phyloP scores from a whole-genome alignment of 2,113 vertebrate species.

The Oceanites oceanicus region DNA sequence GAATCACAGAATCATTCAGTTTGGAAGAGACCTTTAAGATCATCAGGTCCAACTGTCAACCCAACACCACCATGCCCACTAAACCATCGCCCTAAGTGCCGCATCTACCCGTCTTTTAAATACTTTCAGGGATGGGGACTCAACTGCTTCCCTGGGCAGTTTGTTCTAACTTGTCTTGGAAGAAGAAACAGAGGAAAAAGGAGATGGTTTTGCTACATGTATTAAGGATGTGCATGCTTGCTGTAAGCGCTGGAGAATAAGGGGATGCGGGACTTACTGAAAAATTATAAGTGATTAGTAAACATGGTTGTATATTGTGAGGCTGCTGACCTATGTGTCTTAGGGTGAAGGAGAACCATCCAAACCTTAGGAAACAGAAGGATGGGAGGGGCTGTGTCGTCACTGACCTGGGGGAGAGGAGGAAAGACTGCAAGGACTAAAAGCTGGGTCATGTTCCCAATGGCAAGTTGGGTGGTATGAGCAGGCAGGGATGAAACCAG shows the following conservation, averaged over 20 bases:
- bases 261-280: not conserved
- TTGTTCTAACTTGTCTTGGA: not conserved
- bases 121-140: too few relatives aligned
- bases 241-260: fast-evolving
- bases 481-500: not conserved
- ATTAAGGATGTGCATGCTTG: not conserved
- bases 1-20: too few relatives aligned
- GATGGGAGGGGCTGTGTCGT: not conserved
- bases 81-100: too few relatives aligned
- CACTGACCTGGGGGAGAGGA: not conserved
- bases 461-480: fast-evolving
- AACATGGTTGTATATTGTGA: not conserved
- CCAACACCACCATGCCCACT: too few relatives aligned
- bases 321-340: not conserved
- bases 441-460: not conserved
- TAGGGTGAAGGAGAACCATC: not conserved
- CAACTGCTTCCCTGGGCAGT: too few relatives aligned
- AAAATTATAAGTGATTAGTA: not conserved
- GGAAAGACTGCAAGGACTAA: not conserved
- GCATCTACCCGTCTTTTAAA: too few relatives aligned
- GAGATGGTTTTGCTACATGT: not conserved
- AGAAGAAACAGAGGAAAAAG: not conserved
- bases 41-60: too few relatives aligned
- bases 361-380: not conserved
- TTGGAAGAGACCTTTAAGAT: too few relatives aligned